These are phyloP conservation scores for Lithodes maja DNA, from an alignment of 2,888 invertebrate species.

Conservation along the genomic window DNA sequence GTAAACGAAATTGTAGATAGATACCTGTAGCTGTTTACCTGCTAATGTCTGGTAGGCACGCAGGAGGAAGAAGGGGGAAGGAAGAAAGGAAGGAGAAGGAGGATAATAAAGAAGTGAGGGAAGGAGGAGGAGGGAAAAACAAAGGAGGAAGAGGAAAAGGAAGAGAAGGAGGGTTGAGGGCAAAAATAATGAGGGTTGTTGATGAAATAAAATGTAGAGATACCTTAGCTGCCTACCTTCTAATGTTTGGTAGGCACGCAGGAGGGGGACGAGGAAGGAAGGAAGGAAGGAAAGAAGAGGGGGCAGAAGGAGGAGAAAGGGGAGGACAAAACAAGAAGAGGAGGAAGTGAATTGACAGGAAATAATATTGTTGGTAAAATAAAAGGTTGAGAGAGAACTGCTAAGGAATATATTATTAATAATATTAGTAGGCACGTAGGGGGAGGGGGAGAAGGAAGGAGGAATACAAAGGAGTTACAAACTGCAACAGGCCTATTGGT, in stretches of 20 bases:
- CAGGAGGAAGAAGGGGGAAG: background rate
- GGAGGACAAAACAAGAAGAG: background rate
- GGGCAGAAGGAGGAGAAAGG: background rate
- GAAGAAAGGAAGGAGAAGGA: background rate
- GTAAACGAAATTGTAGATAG: no score
- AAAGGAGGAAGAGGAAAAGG: background rate
- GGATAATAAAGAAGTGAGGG: background rate
- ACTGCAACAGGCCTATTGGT: no score
- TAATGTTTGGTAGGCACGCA: background rate
- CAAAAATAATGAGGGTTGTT: background rate
- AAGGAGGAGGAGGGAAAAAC: background rate
- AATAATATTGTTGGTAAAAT: background rate
- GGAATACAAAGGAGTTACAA: background rate
- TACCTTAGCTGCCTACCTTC: no score
- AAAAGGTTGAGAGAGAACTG: background rate
- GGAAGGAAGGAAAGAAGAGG: background rate
- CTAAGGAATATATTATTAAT: background rate
- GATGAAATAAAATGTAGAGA: no score
- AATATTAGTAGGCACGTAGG: background rate
- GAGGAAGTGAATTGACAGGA: background rate
- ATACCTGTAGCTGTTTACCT: no score
- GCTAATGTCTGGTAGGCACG: no score
- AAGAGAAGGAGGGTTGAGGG: background rate
- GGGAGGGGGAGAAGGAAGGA: background rate
- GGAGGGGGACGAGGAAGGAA: background rate